Conservation (phyloP, 2,888 invertebrate genomes). For the Lacanobia oleracea region DNA sequence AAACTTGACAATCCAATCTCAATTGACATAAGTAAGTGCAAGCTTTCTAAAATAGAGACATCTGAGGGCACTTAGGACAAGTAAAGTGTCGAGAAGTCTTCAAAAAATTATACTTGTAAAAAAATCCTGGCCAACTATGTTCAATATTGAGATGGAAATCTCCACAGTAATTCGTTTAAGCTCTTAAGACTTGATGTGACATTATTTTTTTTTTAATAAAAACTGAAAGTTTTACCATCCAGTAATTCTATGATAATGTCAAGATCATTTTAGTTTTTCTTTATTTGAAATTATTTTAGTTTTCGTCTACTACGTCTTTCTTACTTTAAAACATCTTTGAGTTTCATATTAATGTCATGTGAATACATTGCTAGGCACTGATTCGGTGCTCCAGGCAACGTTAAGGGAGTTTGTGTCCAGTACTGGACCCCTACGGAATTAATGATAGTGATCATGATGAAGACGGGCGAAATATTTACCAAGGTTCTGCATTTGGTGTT, state of each 20-base stretch:
- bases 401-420: background rate
- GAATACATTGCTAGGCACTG: too few relatives aligned
- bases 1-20: too few relatives aligned
- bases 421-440: background rate
- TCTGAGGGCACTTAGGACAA: too few relatives aligned
- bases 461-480: slow-evolving; percentile 70
- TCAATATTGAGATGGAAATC: slow-evolving; percentile 25
- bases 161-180: slow-evolving; percentile 21
- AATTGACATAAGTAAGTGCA: background rate
- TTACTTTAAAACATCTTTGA: background rate
- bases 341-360: background rate
- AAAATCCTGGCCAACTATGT: slow-evolving; percentile 2
- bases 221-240: slow-evolving; percentile 18
- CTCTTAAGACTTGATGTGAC: background rate
- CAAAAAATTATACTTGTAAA: background rate
- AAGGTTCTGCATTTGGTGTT: slow-evolving; percentile 88
- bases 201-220: background rate
- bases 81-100: background rate
- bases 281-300: slow-evolving; percentile 4
- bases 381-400: too few relatives aligned
- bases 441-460: background rate
- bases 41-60: background rate
- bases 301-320: background rate
- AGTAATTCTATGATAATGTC: slow-evolving; percentile 15
- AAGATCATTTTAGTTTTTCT: slow-evolving; percentile 9